phyloP scores from a whole-genome alignment of 2,797 vertebrate genomes.

The Eurystomus glaucurus region DNA sequence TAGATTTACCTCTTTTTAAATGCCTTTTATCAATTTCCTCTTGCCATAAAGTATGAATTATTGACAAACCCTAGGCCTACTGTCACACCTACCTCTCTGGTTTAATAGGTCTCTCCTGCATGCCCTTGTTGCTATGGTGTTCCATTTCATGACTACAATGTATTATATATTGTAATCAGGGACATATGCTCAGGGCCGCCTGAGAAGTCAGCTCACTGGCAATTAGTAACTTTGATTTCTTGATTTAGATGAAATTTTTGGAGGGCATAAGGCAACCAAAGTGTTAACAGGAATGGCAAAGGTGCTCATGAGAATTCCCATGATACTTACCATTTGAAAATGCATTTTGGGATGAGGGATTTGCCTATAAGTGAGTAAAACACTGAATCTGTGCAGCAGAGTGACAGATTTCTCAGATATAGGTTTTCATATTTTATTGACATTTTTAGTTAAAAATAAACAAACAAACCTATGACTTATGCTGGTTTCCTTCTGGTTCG shows the following conservation, averaged over 20 bases:
- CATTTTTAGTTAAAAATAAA: neutral
- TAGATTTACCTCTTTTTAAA: conserved; percentile 47
- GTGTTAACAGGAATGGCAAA: neutral
- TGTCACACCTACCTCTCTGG: conserved; percentile 28
- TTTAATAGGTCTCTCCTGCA: conserved; percentile 6
- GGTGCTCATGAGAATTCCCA: neutral
- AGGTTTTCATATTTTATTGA: neutral
- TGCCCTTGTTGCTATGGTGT: conserved; percentile 39
- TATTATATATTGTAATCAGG: conserved; percentile 3
- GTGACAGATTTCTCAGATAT: neutral
- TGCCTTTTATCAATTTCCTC: conserved; percentile 44
- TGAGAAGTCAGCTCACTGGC: accelerated
- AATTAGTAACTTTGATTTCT: neutral
- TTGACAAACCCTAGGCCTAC: conserved; percentile 45
- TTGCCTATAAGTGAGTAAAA: neutral
- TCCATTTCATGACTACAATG: neutral
- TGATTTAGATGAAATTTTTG: neutral
- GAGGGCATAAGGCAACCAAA: neutral
- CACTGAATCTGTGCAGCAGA: neutral
- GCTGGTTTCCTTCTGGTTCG: neutral
- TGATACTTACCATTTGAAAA: neutral
- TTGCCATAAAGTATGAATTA: conserved; percentile 37
- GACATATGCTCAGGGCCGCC: neutral
- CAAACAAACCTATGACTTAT: neutral
- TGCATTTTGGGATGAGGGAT: accelerated